Base-by-base conservation (phyloP, 2,113 vertebrate genomes). In the Melanerpes aurifrons region DNA sequence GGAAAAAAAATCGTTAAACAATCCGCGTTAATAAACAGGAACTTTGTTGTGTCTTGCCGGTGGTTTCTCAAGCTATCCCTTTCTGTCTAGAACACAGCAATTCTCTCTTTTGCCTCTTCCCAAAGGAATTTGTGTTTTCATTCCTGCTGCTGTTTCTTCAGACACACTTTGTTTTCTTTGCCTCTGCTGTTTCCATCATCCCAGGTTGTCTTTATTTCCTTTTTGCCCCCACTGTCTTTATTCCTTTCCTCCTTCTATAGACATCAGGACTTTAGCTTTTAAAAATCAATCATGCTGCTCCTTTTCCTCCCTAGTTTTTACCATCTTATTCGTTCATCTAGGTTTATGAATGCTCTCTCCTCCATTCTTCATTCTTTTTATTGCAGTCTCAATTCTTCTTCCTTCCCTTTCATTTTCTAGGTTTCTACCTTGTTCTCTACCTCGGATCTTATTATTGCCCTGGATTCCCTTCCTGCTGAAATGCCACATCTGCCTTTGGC, bases 251-350 rank as follows among this genome's bases (percentile, higher is more conserved):
- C 58, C 62, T 90, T 59, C 85, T 63, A 7, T 29, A 76, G 53
- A 9, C 16, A 56, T 62, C 58, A 79, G 5, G 0, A 50, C 24
- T 15, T 31, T 14, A 37, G 18, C 45, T 87, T 86, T 76, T 35
- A 79, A 87, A 82, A 69, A 56, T 76, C 57, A 67, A n/a, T 85
- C 71, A 67, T 47, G 47, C 26, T 82, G 17, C 40, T 50, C 29
- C 50, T 94, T 89, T 92, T 70, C 57, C 64, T 79, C 50, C n/a
- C 47, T 77, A 25, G 7, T 82, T 93, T 91, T 94, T 77, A 48
- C 61, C 68, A 59, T 17, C 43, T 84, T 56, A 62, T 73, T 84
- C 82, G 12, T 73, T 85, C 59, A 13, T 63, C 67, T 66, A n/a
- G 10, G 50, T 62, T 90, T 92, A 69, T 59, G 59, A 67, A 82